Evolutionary conservation across 2,113 vertebrate genomes (phyloP).

Genomic region (Brachirus orientalis): DNA sequence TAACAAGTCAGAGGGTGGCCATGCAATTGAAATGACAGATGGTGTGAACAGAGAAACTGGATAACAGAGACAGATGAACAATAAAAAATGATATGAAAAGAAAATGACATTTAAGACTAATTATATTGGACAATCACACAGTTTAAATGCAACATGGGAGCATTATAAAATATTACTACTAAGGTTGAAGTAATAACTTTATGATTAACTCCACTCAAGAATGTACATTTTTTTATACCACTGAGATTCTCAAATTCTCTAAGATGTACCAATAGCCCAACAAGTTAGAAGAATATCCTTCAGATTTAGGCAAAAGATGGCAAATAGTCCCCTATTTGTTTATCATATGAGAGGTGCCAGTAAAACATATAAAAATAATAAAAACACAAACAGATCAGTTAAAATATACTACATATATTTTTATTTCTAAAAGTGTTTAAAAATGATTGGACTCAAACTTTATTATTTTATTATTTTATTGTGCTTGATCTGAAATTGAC

Average conservation of each 20-base stretch:
- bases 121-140: slow-evolving; percentile 44
- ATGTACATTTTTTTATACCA: not conserved
- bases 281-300: too few species aligned
- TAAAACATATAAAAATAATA: too few species aligned
- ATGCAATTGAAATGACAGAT: slow-evolving; percentile 25
- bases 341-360: too few species aligned
- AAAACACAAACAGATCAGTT: too few species aligned
- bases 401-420: too few species aligned
- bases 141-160: slow-evolving; percentile 31
- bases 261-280: not conserved
- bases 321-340: too few species aligned
- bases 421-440: too few species aligned
- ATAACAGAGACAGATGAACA: slow-evolving; percentile 32
- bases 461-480: too few species aligned
- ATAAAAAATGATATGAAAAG: slow-evolving; percentile 17
- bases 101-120: slow-evolving; percentile 24
- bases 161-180: slow-evolving; percentile 32
- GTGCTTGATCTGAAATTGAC: too few species aligned
- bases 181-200: slow-evolving; percentile 21
- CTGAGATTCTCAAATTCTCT: not conserved
- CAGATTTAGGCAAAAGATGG: too few species aligned
- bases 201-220: slow-evolving; percentile 19
- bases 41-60: slow-evolving; percentile 12
- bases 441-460: too few species aligned
- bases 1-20: slow-evolving; percentile 1